Percentiles rank a stretch among this genome's conserved stretches.
Conservation (phyloP, 1,140 invertebrate genomes). For the Zophobas morio region DNA sequence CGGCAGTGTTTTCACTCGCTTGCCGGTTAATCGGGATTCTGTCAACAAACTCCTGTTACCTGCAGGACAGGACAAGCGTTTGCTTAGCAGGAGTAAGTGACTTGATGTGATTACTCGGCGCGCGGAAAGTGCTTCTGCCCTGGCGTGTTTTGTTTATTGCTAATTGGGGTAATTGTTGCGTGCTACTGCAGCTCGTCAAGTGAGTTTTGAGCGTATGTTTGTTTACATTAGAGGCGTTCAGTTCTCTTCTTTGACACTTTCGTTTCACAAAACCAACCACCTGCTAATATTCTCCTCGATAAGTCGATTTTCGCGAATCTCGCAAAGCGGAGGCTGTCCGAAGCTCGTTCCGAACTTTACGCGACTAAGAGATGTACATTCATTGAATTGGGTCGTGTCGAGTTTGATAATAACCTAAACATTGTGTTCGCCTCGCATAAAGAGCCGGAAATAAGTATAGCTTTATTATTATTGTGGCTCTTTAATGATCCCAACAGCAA, state of each 20-base stretch:
- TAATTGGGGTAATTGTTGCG: conserved; percentile 32
- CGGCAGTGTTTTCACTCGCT: conserved; percentile 3
- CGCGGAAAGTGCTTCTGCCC: conserved; percentile 19
- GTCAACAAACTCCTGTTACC: conserved; percentile 38
- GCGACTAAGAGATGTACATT: too few species aligned
- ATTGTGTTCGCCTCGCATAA: background rate
- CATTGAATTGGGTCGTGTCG: background rate
- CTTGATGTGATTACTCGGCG: conserved; percentile 44
- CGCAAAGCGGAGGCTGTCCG: background rate
- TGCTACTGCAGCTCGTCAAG: conserved; percentile 25
- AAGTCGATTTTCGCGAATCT: background rate
- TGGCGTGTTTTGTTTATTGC: conserved; percentile 25
- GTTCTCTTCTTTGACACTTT: conserved; percentile 11
- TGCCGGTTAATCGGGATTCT: conserved; percentile 17
- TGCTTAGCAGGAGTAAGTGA: conserved; percentile 46
- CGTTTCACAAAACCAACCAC: background rate
- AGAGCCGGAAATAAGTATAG: background rate
- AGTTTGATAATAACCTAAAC: background rate
- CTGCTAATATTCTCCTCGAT: background rate
- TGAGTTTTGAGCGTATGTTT: conserved; percentile 29
- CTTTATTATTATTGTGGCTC: background rate
- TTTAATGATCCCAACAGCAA: background rate
- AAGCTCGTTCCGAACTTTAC: background rate
- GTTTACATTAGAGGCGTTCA: conserved; percentile 34
- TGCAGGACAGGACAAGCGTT: conserved; percentile 41